phyloP scores from a whole-genome alignment of 1,140 invertebrate species.

The Varroa destructor region DNA sequence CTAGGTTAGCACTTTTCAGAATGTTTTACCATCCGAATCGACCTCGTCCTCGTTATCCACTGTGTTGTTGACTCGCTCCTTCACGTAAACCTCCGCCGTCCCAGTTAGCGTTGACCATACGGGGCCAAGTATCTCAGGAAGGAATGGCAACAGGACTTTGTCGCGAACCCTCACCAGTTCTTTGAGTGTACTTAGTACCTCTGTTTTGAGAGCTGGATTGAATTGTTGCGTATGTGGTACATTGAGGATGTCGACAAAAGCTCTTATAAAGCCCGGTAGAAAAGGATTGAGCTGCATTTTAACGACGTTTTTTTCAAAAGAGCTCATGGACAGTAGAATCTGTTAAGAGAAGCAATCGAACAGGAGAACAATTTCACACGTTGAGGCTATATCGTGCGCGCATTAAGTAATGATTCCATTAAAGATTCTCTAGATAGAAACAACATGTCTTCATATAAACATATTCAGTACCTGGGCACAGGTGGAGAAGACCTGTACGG shows the following conservation, averaged over 20 bases:
- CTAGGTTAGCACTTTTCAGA: too few species aligned
- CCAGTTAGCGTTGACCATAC: conserved; percentile 58
- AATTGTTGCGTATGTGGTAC: conserved; percentile 48
- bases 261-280: conserved; percentile 56
- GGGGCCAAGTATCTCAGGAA: conserved; percentile 53
- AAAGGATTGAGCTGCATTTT: conserved; percentile 52
- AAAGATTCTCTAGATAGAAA: too few species aligned
- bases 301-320: conserved; percentile 40
- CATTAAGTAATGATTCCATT: too few species aligned
- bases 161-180: conserved; percentile 39
- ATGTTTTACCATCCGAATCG: conserved; percentile 44
- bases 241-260: conserved; percentile 51
- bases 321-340: conserved; percentile 24
- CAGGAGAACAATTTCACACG: too few species aligned
- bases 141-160: conserved; percentile 51
- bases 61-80: conserved; percentile 48
- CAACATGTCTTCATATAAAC: too few species aligned
- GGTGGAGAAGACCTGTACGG: conserved; percentile 54
- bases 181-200: conserved; percentile 47
- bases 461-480: conserved; percentile 46
- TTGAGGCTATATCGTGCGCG: too few species aligned
- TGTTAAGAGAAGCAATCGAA: conserved; percentile 34
- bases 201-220: conserved; percentile 56
- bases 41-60: conserved; percentile 45
- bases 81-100: conserved; percentile 53